A percentile compares a stretch with the other conserved stretches of the same genome.
Conservation (phyloP, 1,140 invertebrate genomes). For the Drosophila setifemur region DNA sequence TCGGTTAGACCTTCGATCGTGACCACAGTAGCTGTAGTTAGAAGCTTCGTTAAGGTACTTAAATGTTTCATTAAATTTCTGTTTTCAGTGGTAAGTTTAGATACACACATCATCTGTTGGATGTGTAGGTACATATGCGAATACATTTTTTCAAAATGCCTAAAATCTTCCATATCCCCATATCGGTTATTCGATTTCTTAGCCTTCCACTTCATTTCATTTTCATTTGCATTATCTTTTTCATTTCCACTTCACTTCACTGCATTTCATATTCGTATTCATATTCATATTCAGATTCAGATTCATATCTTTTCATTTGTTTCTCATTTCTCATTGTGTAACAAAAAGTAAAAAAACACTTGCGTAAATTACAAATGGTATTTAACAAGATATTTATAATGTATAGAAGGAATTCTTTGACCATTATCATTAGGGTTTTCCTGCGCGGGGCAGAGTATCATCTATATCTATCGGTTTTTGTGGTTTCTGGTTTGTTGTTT, state of each 20-base stretch:
- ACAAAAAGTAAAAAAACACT: conserved; percentile 17
- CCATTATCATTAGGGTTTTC: conserved; percentile 21
- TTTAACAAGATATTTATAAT: conserved; percentile 24
- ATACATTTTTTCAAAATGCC: conserved; percentile 43
- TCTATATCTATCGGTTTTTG: no score
- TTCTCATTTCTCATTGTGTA: conserved; percentile 3
- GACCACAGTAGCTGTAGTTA: conserved; percentile 52
- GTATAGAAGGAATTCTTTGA: conserved; percentile 38
- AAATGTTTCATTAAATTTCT: conserved; percentile 72
- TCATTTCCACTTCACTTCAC: not conserved
- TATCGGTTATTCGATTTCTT: not conserved
- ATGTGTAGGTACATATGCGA: conserved; percentile 61
- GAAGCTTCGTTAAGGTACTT: conserved; percentile 70
- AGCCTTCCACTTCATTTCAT: not conserved
- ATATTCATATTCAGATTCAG: no score
- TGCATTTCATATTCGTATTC: no score
- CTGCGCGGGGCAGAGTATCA: conserved; percentile 2
- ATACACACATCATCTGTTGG: conserved; percentile 36
- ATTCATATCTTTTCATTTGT: not conserved
- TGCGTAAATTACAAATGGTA: conserved; percentile 32
- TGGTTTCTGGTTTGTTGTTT: no score
- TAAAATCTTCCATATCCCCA: conserved; percentile 4
- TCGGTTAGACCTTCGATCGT: conserved; percentile 6
- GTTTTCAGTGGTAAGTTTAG: conserved; percentile 69
- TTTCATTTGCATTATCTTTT: not conserved